These are phyloP conservation scores for Auanema sp. DNA, from an alignment of 2,888 invertebrate species.

Conservation along the genomic window DNA sequence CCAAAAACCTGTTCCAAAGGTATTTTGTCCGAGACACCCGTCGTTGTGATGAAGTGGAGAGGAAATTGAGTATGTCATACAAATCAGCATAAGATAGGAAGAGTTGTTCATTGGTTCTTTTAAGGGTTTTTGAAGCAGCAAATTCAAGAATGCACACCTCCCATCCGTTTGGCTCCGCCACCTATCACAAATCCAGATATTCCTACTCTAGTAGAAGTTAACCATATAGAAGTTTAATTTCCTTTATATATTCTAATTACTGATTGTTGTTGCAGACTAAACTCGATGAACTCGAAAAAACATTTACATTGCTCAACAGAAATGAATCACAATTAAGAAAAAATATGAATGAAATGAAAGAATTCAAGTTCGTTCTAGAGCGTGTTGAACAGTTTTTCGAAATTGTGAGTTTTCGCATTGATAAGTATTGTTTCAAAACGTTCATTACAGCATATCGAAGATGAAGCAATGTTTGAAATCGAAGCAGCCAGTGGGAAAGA, in stretches of 20 bases:
- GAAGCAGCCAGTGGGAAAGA: slow-evolving; percentile 25
- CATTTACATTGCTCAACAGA: slow-evolving; percentile 48
- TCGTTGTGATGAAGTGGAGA: slow-evolving; percentile 90
- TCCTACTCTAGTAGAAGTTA: slow-evolving; percentile 97
- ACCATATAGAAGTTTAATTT: slow-evolving; percentile 81
- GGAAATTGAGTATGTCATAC: slow-evolving; percentile 55
- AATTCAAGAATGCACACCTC: slow-evolving; percentile 90
- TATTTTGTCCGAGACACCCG: slow-evolving; percentile 97
- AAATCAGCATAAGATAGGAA: not conserved
- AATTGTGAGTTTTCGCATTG: slow-evolving; percentile 39
- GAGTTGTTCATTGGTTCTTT: slow-evolving; percentile 5
- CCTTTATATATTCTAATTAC: not conserved
- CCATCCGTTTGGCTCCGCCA: slow-evolving; percentile 79
- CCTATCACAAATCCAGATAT: slow-evolving; percentile 72
- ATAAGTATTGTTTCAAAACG: not conserved
- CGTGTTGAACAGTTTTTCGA: slow-evolving; percentile 51
- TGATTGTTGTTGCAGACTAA: slow-evolving; percentile 16
- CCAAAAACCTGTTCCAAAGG: slow-evolving; percentile 93
- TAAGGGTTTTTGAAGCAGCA: slow-evolving; percentile 85
- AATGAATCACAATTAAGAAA: slow-evolving; percentile 42
- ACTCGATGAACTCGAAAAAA: slow-evolving; percentile 37
- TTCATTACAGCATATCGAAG: slow-evolving; percentile 18
- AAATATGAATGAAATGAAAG: slow-evolving; percentile 37
- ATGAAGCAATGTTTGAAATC: slow-evolving; percentile 19
- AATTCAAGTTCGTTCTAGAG: slow-evolving; percentile 34